These are phyloP conservation scores for Glomeris marginata DNA, from an alignment of 2,888 invertebrate genomes.

Conservation along the genomic window DNA sequence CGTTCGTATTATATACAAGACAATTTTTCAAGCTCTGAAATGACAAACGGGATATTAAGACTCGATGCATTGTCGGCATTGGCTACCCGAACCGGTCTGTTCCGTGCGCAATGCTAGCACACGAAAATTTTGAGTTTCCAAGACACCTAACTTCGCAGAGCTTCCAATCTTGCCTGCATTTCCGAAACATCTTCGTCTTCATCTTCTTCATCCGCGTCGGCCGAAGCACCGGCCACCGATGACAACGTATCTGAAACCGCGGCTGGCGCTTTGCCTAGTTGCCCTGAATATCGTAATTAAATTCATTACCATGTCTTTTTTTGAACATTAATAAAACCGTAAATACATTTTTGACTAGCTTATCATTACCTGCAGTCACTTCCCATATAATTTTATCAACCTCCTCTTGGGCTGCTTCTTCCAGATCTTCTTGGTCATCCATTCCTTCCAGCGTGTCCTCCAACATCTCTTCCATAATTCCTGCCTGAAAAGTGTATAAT, in stretches of 20 bases:
- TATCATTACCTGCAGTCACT: conserved; percentile 49
- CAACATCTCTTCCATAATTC: conserved; percentile 97
- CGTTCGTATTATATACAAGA: too few species aligned
- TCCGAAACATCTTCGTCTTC: conserved; percentile 70
- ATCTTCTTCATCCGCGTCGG: conserved; percentile 31
- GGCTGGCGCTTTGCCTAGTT: conserved; percentile 77
- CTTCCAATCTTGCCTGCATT: conserved; percentile 77
- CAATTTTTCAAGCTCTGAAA: too few species aligned
- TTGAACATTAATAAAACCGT: neutral
- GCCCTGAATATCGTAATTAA: conserved; percentile 34
- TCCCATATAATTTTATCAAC: conserved; percentile 85
- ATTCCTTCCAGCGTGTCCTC: conserved; percentile 90
- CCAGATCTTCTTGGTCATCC: conserved; percentile 84
- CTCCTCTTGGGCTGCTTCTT: conserved; percentile 88
- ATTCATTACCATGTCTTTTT: too few species aligned
- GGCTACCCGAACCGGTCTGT: too few species aligned
- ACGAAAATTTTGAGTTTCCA: too few species aligned
- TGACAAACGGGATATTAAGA: too few species aligned
- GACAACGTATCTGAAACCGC: conserved; percentile 38
- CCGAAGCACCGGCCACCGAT: conserved; percentile 38
- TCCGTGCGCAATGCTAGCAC: too few species aligned
- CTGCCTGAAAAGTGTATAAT: conserved; percentile 41
- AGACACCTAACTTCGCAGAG: conserved; percentile 53
- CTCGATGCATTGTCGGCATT: too few species aligned
- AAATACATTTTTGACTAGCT: neutral